Evolutionary conservation across 2,888 invertebrate species (phyloP).

Genomic region (Mythimna impura): DNA sequence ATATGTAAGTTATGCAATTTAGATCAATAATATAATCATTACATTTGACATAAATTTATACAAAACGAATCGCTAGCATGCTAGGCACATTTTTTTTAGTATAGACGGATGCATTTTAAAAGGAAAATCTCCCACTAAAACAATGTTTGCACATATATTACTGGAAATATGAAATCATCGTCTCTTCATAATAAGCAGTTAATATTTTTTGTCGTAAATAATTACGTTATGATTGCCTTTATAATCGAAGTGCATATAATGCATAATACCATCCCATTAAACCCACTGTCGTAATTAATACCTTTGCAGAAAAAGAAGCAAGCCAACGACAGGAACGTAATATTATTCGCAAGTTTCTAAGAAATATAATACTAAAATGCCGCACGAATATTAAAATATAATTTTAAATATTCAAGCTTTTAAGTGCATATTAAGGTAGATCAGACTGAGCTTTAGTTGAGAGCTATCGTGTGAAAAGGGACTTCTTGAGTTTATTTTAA

Average conservation of each 20-base stretch:
- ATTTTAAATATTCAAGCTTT: slow-evolving; percentile 35
- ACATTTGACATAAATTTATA: background rate
- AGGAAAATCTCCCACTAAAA: slow-evolving; percentile 56
- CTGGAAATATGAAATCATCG: slow-evolving; percentile 68
- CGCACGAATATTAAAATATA: slow-evolving; percentile 49
- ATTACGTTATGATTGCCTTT: slow-evolving; percentile 77
- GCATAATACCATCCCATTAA: slow-evolving; percentile 84
- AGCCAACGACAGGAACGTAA: slow-evolving; percentile 75
- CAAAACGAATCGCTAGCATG: background rate
- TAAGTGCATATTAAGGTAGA: slow-evolving; percentile 1
- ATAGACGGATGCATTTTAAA: slow-evolving; percentile 28
- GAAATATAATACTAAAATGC: slow-evolving; percentile 74
- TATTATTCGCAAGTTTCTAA: slow-evolving; percentile 75
- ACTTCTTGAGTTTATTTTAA: slow-evolving; percentile 16
- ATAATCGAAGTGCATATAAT: slow-evolving; percentile 79
- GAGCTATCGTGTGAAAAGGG: slow-evolving; percentile 43
- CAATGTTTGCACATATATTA: slow-evolving; percentile 50
- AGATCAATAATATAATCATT: too few relatives aligned
- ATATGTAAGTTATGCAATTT: background rate
- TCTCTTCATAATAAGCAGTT: slow-evolving; percentile 63
- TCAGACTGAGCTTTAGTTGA: background rate
- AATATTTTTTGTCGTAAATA: slow-evolving; percentile 75
- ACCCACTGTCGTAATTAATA: slow-evolving; percentile 80
- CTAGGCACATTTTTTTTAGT: background rate
- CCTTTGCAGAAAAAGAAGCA: slow-evolving; percentile 74